Conservation (phyloP, 2,113 vertebrate species). For the human region DNA sequence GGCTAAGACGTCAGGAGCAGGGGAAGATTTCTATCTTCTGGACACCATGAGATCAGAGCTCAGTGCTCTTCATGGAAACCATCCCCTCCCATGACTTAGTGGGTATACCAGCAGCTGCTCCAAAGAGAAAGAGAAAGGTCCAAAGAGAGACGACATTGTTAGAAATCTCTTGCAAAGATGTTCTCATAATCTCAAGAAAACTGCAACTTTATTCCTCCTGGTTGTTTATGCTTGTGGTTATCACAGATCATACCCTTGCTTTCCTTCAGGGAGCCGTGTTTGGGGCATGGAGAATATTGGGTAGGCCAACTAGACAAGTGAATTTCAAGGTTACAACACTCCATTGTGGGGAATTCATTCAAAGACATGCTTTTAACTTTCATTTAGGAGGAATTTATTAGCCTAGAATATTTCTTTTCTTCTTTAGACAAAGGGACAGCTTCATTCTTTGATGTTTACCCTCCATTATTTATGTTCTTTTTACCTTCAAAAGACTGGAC, state of each 20-base stretch:
- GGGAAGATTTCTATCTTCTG: too few species aligned
- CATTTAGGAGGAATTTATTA: not conserved
- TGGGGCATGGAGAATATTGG: not conserved
- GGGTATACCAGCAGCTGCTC: not conserved
- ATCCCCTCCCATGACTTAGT: too few species aligned
- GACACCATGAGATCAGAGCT: not conserved
- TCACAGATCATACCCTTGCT: not conserved
- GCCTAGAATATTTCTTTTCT: not conserved
- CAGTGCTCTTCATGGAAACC: not conserved
- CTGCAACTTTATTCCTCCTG: not conserved
- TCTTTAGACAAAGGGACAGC: not conserved
- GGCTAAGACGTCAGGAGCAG: not conserved
- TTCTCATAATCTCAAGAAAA: not conserved
- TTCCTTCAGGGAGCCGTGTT: not conserved
- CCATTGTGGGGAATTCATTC: not conserved
- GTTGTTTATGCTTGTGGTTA: not conserved
- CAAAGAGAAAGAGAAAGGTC: not conserved
- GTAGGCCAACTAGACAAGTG: not conserved
- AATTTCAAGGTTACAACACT: not conserved
- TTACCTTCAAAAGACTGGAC: not conserved
- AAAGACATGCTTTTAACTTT: not conserved
- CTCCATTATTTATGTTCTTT: not conserved
- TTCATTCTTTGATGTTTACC: not conserved
- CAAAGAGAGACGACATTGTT: not conserved
- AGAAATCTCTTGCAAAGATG: not conserved